Evolutionary conservation across 2,113 vertebrate species (phyloP).

Genomic region (Neoarius graeffei): DNA sequence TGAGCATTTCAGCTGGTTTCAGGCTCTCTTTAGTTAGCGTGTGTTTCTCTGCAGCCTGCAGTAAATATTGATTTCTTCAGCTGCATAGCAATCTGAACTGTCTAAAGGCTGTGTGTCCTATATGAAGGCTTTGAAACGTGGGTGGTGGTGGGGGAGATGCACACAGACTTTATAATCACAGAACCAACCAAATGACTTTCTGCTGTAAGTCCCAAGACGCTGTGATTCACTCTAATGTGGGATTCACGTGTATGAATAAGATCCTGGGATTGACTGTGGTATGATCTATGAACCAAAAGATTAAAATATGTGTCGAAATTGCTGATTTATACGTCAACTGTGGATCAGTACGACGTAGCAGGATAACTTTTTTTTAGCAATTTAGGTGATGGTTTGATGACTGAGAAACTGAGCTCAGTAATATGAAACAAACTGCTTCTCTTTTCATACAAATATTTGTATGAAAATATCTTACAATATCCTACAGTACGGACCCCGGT

Average conservation of each 20-base stretch:
- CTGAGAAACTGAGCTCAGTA: not conserved
- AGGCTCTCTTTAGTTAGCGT: not conserved
- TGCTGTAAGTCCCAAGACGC: not conserved
- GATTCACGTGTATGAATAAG: not conserved
- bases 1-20: not conserved
- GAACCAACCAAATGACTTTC: not conserved
- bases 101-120: not conserved
- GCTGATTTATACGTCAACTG: not conserved
- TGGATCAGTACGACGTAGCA: not conserved
- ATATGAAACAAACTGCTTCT: not conserved
- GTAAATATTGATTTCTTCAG: not conserved
- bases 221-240: not conserved
- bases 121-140: not conserved
- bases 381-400: not conserved
- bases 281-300: not conserved
- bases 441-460: not conserved
- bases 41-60: not conserved
- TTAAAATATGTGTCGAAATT: not conserved
- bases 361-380: not conserved
- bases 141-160: not conserved
- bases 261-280: not conserved
- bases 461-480: too few species aligned
- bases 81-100: not conserved
- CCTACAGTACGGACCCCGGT: too few species aligned
- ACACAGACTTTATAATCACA: not conserved